Conservation (phyloP, 2,888 invertebrate species). For the Lepidocyrtinus sp. region DNA sequence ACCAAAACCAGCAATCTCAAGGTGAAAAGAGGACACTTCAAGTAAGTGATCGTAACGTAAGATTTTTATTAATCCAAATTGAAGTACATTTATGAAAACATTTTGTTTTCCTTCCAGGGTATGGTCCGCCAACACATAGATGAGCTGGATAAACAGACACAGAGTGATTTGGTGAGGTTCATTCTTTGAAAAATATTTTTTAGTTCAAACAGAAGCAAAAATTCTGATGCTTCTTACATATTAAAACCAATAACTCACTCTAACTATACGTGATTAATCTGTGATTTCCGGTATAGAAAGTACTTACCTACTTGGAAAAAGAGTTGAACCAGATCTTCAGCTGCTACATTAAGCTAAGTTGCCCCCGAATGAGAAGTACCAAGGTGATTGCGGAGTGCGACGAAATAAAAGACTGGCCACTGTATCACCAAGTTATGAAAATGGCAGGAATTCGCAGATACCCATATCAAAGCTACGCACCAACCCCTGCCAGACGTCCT, state of each 20-base stretch:
- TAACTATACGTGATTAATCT: background rate
- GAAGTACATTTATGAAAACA: too few relatives aligned
- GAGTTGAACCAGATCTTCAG: constrained; percentile 60
- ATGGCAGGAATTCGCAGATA: constrained; percentile 58
- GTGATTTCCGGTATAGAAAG: constrained; percentile 27
- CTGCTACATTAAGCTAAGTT: constrained; percentile 58
- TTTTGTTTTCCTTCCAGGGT: too few relatives aligned
- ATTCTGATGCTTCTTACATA: too few relatives aligned
- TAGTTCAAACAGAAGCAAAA: too few relatives aligned
- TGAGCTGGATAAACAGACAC: constrained; percentile 49
- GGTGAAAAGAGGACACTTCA: constrained; percentile 13
- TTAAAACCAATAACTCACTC: background rate
- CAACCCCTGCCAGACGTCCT: background rate
- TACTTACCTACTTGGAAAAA: constrained; percentile 55
- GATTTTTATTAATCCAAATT: background rate
- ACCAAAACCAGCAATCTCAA: background rate
- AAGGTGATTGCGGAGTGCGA: constrained; percentile 57
- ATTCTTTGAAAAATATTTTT: too few relatives aligned
- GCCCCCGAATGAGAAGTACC: constrained; percentile 52
- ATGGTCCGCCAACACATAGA: constrained; percentile 34
- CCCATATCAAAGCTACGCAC: constrained; percentile 56
- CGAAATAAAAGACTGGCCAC: constrained; percentile 59
- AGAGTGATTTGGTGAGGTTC: constrained; percentile 42
- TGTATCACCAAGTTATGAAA: constrained; percentile 64
- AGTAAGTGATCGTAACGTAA: background rate